A percentile compares a stretch with the other conserved stretches of the same genome.
Evolutionary conservation across 2,113 vertebrate genomes (phyloP).

Genomic region (Pangasianodon hypophthalmus): DNA sequence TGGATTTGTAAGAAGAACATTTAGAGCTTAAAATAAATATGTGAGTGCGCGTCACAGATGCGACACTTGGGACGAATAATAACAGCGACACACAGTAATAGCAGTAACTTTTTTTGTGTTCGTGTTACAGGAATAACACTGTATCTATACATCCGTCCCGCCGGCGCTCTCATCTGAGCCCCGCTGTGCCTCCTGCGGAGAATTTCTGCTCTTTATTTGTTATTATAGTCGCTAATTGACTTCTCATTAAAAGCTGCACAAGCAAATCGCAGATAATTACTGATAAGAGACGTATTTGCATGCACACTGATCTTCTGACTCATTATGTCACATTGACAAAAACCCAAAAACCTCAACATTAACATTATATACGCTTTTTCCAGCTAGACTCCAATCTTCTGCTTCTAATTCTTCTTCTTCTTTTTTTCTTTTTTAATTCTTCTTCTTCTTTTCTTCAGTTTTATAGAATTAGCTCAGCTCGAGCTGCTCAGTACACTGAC

Average conservation of each 20-base stretch:
- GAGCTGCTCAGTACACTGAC: neutral
- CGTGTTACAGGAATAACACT: neutral
- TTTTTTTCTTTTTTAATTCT: neutral
- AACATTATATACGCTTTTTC: neutral
- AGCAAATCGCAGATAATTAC: neutral
- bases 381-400: neutral
- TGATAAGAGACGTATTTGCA: neutral
- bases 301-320: neutral
- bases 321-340: neutral
- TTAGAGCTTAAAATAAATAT: neutral
- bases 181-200: conserved; percentile 2
- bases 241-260: neutral
- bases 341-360: neutral
- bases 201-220: neutral
- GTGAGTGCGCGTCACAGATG: neutral
- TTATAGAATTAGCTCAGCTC: neutral
- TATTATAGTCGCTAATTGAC: neutral
- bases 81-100: neutral
- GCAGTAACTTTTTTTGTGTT: neutral
- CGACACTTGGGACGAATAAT: neutral
- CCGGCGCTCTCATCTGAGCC: neutral
- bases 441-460: neutral
- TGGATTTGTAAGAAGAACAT: neutral
- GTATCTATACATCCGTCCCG: neutral
- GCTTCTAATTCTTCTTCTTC: neutral